Evolutionary conservation across 2,888 invertebrate species (phyloP).

Genomic region (Amblyteles armatorius): DNA sequence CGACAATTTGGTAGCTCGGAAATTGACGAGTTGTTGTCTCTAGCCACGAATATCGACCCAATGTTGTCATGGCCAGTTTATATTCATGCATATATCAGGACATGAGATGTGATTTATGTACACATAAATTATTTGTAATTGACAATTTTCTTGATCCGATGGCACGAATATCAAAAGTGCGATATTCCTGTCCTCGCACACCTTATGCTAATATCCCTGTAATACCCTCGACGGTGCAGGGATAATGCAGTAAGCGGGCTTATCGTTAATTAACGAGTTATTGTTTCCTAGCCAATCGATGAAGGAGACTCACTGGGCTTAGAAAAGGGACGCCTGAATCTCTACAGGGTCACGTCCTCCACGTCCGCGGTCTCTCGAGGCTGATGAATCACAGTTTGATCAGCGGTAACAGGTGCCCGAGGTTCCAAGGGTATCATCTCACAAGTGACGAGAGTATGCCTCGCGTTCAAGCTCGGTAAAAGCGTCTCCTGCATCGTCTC

Average conservation of each 20-base stretch:
- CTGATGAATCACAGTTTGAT: slow-evolving; percentile 50
- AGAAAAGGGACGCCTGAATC: not conserved
- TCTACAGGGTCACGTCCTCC: slow-evolving; percentile 63
- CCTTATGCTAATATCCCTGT: not conserved
- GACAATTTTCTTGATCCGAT: too few species aligned
- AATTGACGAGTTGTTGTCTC: not conserved
- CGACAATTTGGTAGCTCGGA: slow-evolving; percentile 3
- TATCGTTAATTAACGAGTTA: slow-evolving; percentile 21
- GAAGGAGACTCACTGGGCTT: slow-evolving; percentile 40
- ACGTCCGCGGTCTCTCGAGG: slow-evolving; percentile 59
- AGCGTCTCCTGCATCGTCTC: slow-evolving; percentile 90
- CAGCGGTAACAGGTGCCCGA: slow-evolving; percentile 66
- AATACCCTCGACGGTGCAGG: not conserved
- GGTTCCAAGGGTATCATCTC: slow-evolving; percentile 80
- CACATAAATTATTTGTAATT: too few species aligned
- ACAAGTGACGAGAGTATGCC: slow-evolving; percentile 58
- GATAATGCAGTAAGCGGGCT: not conserved
- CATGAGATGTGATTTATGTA: too few species aligned
- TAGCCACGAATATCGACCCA: slow-evolving; percentile 12
- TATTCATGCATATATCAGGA: not conserved
- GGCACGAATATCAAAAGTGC: not conserved
- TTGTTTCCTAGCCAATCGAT: slow-evolving; percentile 15
- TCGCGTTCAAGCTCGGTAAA: slow-evolving; percentile 79
- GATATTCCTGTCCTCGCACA: too few species aligned
- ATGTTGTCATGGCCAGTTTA: not conserved